These are phyloP conservation scores for Brachynemurus nebulosus DNA, from an alignment of 2,888 invertebrate genomes.

Conservation along the genomic window DNA sequence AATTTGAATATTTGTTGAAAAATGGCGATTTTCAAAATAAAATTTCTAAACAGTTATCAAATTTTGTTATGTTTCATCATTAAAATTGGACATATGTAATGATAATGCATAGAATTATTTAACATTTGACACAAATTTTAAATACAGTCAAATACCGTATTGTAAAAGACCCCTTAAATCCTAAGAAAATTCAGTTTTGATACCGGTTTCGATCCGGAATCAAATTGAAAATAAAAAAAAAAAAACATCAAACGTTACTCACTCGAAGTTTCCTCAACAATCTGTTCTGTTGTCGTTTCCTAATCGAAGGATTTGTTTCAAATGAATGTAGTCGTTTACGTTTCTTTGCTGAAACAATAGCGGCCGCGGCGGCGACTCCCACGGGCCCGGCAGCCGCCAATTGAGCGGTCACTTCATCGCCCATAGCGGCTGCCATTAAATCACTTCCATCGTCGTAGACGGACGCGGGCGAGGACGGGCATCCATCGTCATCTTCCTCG, in stretches of 20 bases:
- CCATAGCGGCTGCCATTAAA: constrained; percentile 70
- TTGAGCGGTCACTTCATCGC: constrained; percentile 92
- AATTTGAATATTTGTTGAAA: too few relatives aligned
- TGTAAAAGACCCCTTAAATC: too few relatives aligned
- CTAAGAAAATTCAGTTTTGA: too few relatives aligned
- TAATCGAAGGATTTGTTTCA: constrained; percentile 92
- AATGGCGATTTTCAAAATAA: too few relatives aligned
- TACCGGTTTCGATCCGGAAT: neutral
- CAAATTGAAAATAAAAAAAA: neutral
- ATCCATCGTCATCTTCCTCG: constrained; percentile 71
- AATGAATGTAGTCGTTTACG: constrained; percentile 90
- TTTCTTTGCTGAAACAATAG: constrained; percentile 91
- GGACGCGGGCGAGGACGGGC: constrained; percentile 66
- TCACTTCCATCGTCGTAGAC: constrained; percentile 69
- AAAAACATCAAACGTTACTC: too few relatives aligned
- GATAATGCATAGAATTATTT: too few relatives aligned
- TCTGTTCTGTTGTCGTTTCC: constrained; percentile 90
- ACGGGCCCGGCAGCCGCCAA: constrained; percentile 91
- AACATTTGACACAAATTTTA: too few relatives aligned
- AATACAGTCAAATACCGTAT: too few relatives aligned
- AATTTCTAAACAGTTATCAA: too few relatives aligned
- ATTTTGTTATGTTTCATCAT: too few relatives aligned
- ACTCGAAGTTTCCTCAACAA: constrained; percentile 73
- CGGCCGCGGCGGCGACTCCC: constrained; percentile 93
- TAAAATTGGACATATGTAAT: too few relatives aligned